Evolutionary conservation across 2,113 vertebrate genomes (phyloP).

Genomic region (Stegastes partitus): DNA sequence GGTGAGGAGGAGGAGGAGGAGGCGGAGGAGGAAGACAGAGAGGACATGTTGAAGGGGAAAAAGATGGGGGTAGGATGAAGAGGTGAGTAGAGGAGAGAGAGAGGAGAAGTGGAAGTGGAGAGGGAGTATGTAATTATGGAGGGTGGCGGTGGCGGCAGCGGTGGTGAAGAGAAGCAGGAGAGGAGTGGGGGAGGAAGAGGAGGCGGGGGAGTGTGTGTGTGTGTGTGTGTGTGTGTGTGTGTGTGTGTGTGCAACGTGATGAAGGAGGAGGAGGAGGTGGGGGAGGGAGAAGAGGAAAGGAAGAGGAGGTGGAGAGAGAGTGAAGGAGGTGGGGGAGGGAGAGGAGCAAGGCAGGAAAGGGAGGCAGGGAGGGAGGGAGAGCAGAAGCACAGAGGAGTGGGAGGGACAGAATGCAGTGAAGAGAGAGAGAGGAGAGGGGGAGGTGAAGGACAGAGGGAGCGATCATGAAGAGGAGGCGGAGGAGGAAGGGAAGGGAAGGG

Average conservation of each 20-base stretch:
- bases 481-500: slow-evolving; percentile 52
- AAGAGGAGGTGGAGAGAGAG: slow-evolving; percentile 42
- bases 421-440: slow-evolving; percentile 62
- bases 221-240: not conserved
- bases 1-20: slow-evolving; percentile 21
- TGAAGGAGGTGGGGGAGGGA: slow-evolving; percentile 47
- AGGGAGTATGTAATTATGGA: slow-evolving; percentile 67
- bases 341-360: slow-evolving; percentile 62
- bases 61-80: slow-evolving; percentile 15
- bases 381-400: slow-evolving; percentile 75
- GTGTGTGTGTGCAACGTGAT: not conserved
- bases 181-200: slow-evolving; percentile 41
- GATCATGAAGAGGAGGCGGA: slow-evolving; percentile 73
- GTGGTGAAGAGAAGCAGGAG: slow-evolving; percentile 36
- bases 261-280: slow-evolving; percentile 8
- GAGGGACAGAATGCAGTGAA: slow-evolving; percentile 77
- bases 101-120: slow-evolving; percentile 47
- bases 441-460: slow-evolving; percentile 76
- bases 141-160: slow-evolving; percentile 21
- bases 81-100: slow-evolving; percentile 22
- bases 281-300: slow-evolving; percentile 16
- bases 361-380: slow-evolving; percentile 53
- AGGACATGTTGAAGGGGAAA: slow-evolving; percentile 53
- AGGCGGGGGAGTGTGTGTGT: slow-evolving; percentile 41
- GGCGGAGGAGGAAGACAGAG: slow-evolving; percentile 12